These are phyloP conservation scores for Trematocara macrostoma DNA, from an alignment of 2,113 vertebrate species.

Conservation along the genomic window DNA sequence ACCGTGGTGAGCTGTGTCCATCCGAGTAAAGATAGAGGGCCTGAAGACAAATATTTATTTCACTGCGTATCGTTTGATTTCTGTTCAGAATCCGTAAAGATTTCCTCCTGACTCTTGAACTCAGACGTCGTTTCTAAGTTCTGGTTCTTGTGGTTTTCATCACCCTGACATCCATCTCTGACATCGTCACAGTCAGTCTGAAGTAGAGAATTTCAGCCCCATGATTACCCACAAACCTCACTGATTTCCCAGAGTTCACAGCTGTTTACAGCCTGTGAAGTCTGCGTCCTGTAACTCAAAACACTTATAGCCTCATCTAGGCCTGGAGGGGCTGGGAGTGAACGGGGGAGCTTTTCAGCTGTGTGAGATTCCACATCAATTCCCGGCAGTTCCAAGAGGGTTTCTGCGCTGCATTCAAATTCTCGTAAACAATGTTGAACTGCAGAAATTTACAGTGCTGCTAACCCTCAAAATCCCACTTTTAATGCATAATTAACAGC, in stretches of 20 bases:
- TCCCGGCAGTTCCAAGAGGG: neutral
- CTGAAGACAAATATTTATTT: neutral
- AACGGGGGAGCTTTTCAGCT: neutral
- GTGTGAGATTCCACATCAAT: neutral
- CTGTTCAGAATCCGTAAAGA: neutral
- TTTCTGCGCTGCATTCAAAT: neutral
- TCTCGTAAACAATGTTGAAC: neutral
- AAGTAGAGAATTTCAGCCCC: neutral
- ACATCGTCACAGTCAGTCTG: neutral
- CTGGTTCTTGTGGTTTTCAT: neutral
- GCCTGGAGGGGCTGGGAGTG: neutral
- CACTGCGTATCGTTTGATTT: neutral
- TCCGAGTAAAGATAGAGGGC: neutral
- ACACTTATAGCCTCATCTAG: neutral
- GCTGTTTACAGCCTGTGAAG: neutral
- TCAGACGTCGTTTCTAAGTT: neutral
- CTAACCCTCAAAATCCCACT: neutral
- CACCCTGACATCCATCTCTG: neutral
- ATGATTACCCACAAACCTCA: neutral
- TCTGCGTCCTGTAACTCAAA: neutral
- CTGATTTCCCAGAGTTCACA: neutral
- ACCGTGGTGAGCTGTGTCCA: neutral
- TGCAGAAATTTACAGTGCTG: neutral
- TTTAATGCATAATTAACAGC: neutral
- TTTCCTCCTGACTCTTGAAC: too few species aligned